phyloP scores from a whole-genome alignment of 2,797 vertebrate genomes.

The Channa striata region DNA sequence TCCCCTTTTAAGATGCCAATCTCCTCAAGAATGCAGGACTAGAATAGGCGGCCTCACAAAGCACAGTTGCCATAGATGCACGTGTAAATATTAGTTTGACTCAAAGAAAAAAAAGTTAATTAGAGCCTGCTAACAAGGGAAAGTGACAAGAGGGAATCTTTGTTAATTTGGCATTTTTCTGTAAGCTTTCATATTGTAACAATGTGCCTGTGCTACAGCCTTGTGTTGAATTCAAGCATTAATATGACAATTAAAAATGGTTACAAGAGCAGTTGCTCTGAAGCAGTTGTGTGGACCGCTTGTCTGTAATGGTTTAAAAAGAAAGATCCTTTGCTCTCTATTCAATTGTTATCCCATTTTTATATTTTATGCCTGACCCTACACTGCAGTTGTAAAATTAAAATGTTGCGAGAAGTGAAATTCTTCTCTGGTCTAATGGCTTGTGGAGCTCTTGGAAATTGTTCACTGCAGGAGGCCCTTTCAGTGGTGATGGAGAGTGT shows the following conservation, averaged over 20 bases:
- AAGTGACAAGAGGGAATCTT: constrained; percentile 72
- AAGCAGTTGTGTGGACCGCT: constrained; percentile 12
- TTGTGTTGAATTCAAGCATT: constrained; percentile 40
- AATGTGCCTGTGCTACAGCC: constrained; percentile 40
- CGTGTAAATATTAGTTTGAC: constrained; percentile 86
- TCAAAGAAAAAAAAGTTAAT: constrained; percentile 69
- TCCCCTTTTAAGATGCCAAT: constrained; percentile 85
- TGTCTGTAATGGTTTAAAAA: not conserved
- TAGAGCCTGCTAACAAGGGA: constrained; percentile 74
- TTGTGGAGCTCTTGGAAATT: constrained; percentile 79
- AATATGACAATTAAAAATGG: constrained; percentile 54
- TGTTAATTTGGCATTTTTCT: constrained; percentile 72
- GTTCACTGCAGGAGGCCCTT: constrained; percentile 79
- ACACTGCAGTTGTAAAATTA: constrained; percentile 45
- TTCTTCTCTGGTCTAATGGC: constrained; percentile 75
- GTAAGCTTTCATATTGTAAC: constrained; percentile 60
- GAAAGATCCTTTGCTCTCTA: not conserved
- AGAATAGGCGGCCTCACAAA: constrained; percentile 80
- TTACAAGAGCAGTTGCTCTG: constrained; percentile 47
- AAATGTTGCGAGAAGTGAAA: constrained; percentile 55
- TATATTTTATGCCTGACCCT: constrained; percentile 24
- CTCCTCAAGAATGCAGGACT: constrained; percentile 80
- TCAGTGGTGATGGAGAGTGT: constrained; percentile 80
- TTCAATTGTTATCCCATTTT: constrained; percentile 19
- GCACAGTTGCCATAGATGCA: constrained; percentile 84